Evolutionary conservation across 2,113 vertebrate genomes (phyloP).

Genomic region (Cygnus atratus): DNA sequence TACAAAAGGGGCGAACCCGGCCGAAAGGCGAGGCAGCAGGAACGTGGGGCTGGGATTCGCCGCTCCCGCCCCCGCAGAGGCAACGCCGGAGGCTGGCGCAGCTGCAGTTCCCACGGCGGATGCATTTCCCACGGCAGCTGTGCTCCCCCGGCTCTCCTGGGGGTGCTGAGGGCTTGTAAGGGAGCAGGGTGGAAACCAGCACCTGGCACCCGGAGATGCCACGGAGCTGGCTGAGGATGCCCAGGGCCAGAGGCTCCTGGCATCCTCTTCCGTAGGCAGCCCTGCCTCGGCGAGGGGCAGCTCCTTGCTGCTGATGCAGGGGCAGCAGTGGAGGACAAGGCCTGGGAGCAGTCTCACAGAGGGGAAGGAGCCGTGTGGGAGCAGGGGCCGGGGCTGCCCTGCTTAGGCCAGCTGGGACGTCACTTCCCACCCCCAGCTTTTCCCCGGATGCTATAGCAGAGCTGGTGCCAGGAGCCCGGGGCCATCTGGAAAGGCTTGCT

Average conservation of each 20-base stretch:
- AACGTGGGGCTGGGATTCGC: accelerated
- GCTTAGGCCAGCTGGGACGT: background rate
- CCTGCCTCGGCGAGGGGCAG: too few species aligned
- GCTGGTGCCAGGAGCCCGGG: background rate
- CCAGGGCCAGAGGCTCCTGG: accelerated
- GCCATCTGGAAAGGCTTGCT: slow-evolving; percentile 25
- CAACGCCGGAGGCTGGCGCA: background rate
- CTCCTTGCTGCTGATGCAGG: background rate
- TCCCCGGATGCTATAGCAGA: background rate
- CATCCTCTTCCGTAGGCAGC: background rate
- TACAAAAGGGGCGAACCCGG: background rate
- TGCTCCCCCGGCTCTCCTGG: background rate
- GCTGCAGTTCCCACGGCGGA: slow-evolving; percentile 36
- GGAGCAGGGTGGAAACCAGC: background rate
- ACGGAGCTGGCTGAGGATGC: background rate
- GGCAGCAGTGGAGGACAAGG: background rate
- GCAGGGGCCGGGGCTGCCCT: background rate
- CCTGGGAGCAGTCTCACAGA: background rate
- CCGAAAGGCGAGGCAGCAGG: background rate
- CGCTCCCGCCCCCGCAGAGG: background rate
- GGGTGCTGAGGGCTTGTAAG: accelerated
- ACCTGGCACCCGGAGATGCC: accelerated
- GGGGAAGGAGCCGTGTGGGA: background rate
- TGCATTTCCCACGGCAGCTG: slow-evolving; percentile 33
- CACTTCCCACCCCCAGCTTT: background rate